A percentile compares a stretch with the other conserved stretches of the same genome.
Evolutionary conservation across 2,888 invertebrate species (phyloP).

Genomic region (Philereme vetulata): DNA sequence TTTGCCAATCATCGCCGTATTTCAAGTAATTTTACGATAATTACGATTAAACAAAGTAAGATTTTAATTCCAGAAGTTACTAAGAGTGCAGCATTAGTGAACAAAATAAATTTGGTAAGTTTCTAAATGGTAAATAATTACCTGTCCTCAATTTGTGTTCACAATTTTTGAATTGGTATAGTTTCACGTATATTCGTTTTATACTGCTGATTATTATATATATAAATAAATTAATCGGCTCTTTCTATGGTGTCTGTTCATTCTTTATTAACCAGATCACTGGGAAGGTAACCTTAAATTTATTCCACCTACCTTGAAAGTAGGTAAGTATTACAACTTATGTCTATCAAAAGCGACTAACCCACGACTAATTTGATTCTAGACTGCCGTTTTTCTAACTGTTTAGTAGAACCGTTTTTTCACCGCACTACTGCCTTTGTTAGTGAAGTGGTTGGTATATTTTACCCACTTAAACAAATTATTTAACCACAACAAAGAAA

Average conservation of each 20-base stretch:
- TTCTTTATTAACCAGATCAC: not conserved
- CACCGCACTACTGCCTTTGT: too few relatives aligned
- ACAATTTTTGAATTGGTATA: constrained; percentile 13
- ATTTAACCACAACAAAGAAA: too few relatives aligned
- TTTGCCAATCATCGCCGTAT: constrained; percentile 77
- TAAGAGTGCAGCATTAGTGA: constrained; percentile 32
- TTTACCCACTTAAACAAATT: too few relatives aligned
- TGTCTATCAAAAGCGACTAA: not conserved
- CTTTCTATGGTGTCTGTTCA: not conserved
- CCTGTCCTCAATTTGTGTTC: constrained; percentile 5
- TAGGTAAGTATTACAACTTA: not conserved
- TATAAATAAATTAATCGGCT: not conserved
- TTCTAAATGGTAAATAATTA: constrained; percentile 30
- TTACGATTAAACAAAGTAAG: constrained; percentile 52
- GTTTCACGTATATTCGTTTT: constrained; percentile 1
- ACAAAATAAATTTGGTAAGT: constrained; percentile 46
- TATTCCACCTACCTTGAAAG: not conserved
- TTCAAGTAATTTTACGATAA: constrained; percentile 62
- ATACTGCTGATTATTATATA: constrained; percentile 3
- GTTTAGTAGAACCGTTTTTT: not conserved
- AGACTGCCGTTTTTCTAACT: not conserved
- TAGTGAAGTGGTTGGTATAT: too few relatives aligned
- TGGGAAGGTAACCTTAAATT: constrained; percentile 7
- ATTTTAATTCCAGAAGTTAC: constrained; percentile 37
- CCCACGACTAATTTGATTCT: not conserved